A percentile compares a stretch with the other conserved stretches of the same genome.
Evolutionary conservation across 2,888 invertebrate species (phyloP).

Genomic region (Schizaphis graminum): DNA sequence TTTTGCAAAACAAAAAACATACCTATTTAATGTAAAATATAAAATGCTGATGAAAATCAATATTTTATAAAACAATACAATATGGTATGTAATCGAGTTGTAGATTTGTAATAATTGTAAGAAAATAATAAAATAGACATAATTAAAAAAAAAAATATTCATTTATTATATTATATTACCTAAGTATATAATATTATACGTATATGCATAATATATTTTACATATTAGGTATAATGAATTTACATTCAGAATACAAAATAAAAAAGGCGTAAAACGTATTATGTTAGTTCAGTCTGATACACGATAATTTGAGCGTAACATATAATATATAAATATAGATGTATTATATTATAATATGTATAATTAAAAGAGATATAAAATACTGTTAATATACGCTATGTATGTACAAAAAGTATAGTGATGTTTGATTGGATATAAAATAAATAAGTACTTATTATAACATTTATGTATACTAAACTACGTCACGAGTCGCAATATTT

Average conservation of each 20-base stretch:
- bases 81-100: not conserved
- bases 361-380: conserved; percentile 17
- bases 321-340: conserved; percentile 10
- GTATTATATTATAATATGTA: not conserved
- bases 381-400: conserved; percentile 41
- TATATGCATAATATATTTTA: conserved; percentile 29
- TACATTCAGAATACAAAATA: conserved; percentile 38
- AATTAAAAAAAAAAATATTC: not conserved
- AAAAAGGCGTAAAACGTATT: conserved; percentile 17
- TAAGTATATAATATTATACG: not conserved
- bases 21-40: not conserved
- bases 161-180: not conserved
- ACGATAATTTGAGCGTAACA: conserved; percentile 59
- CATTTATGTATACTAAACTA: conserved; percentile 28
- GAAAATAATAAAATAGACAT: not conserved
- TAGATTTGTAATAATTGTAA: not conserved
- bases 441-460: conserved; percentile 21
- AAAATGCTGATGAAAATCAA: not conserved
- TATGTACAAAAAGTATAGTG: conserved; percentile 35
- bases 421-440: conserved; percentile 57
- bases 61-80: not conserved
- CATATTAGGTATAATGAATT: conserved; percentile 28
- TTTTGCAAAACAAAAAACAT: not conserved
- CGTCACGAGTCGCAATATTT: conserved; percentile 32
- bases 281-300: conserved; percentile 63